Conservation (phyloP, 2,888 invertebrate species). For the Cerceris rybyensis region DNA sequence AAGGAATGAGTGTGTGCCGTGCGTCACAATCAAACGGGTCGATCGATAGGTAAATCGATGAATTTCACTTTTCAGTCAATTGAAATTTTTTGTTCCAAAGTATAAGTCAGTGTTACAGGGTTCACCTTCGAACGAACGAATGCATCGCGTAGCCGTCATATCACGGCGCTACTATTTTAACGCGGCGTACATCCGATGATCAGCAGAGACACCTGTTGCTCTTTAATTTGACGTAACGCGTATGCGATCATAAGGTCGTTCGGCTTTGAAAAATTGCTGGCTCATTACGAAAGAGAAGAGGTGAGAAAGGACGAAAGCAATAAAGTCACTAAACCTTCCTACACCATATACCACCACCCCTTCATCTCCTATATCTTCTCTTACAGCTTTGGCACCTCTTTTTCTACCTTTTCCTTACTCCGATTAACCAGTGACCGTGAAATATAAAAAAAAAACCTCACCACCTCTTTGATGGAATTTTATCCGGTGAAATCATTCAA, state of each 20-base stretch:
- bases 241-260: constrained; percentile 69
- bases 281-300: constrained; percentile 55
- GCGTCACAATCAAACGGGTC: not conserved
- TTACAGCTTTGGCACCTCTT: not conserved
- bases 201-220: constrained; percentile 77
- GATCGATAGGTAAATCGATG: not conserved
- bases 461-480: not conserved
- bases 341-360: not conserved
- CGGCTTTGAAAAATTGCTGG: constrained; percentile 61
- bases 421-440: not conserved
- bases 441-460: not conserved
- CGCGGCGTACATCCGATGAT: constrained; percentile 67
- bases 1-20: not conserved
- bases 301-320: constrained; percentile 39
- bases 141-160: constrained; percentile 49
- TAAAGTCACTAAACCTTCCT: constrained; percentile 43
- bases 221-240: constrained; percentile 75
- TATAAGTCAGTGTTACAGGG: constrained; percentile 5
- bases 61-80: not conserved
- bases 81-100: not conserved
- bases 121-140: constrained; percentile 33
- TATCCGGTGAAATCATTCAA: not conserved
- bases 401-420: not conserved
- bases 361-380: not conserved
- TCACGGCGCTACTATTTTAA: constrained; percentile 64